Base-by-base conservation (phyloP, 53 echinoderm and acorn worm species). In the Hippasteria phrygiana region DNA sequence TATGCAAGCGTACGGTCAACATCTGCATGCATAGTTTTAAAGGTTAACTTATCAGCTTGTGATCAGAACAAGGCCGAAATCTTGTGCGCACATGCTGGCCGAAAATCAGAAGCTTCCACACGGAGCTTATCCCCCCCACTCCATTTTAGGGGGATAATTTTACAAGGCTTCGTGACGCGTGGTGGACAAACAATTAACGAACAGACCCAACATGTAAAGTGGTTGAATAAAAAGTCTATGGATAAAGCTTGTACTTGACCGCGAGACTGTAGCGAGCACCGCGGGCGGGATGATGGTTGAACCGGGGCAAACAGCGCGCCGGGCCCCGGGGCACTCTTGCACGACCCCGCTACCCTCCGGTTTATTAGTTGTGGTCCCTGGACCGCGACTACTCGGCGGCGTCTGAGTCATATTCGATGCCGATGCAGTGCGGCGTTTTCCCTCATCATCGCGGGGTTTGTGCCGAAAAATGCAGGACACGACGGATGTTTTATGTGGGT, bases 401-500 rank as follows among this genome's bases (percentile, higher is more conserved):
- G 79, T n/a, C 79, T 79, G 79, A 79, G 55, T 78, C 78, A 79
- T 79, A 40, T 62, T 62, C 79, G 34, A 76, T 76, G 76, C 76
- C 76, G 51, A 76, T 76, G 76, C 76, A 76, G 48, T 17, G 34
- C 33, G 17, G 76, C 18, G 20, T 54, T 54, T 72, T 74, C 41
- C 43, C n/a, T 24, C 20, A 27, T 40, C 48, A 53, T 75, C 26
- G 55, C 26, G 59, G 26, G 8, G 59, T 22, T 22, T 59, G 59
- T 22, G 59, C 54, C 18, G 7, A 76, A 33, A 2, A 24, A 34
- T 74, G 74, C 42, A 12, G 24, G 3, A 76, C 29, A 59, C 79
- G 79, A 79, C 79, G 79, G 79, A 56, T 79, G 79, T 79, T 79
- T 79, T 42, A 79, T 79, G 79, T n/a, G n/a, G n/a, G n/a, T n/a